phyloP scores from a whole-genome alignment of 2,113 vertebrate species.

The Orientallactaga bullata region DNA sequence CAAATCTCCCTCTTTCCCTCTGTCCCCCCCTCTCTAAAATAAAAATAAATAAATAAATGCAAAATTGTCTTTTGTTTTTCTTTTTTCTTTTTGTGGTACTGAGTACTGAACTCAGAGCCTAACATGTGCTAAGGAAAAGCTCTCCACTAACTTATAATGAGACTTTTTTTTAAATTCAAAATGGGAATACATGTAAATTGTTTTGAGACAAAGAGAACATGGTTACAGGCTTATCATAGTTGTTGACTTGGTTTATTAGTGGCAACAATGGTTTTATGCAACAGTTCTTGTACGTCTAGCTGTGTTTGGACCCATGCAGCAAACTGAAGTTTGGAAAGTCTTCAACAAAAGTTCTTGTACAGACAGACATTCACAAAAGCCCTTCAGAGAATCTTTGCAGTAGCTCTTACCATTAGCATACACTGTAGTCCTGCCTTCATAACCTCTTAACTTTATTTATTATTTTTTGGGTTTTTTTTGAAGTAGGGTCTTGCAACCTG shows the following conservation, averaged over 20 bases:
- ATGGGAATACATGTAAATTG: background rate
- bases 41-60: background rate
- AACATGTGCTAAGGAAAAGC: background rate
- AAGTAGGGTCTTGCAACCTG: no score
- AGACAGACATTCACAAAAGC: background rate
- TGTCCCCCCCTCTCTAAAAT: no score
- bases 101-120: background rate
- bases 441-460: background rate
- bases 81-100: background rate
- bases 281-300: background rate
- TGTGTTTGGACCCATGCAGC: background rate
- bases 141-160: background rate
- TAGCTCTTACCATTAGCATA: no score
- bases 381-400: background rate
- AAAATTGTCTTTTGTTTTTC: background rate
- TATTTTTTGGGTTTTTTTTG: no score
- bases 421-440: background rate
- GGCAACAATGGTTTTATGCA: background rate
- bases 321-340: background rate
- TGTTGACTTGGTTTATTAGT: background rate
- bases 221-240: no score
- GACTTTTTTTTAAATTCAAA: background rate
- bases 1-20: no score
- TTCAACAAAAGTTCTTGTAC: background rate
- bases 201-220: background rate